These are phyloP conservation scores for Psammodynastes pulverulentus DNA, from an alignment of 2,113 vertebrate genomes.

Conservation along the genomic window DNA sequence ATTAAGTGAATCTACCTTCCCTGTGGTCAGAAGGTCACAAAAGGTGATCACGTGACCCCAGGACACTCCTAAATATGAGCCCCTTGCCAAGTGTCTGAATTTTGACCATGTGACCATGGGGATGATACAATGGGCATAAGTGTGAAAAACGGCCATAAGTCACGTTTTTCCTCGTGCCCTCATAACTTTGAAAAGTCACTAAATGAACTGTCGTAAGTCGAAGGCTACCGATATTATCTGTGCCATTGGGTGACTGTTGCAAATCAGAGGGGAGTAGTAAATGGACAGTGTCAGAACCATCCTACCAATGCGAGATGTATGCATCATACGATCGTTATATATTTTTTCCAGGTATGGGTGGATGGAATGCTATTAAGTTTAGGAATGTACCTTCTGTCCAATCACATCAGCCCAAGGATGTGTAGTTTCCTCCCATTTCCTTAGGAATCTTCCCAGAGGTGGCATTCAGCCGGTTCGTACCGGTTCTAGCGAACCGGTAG, in stretches of 20 bases:
- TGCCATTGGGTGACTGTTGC: constrained; percentile 27
- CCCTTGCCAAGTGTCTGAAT: neutral
- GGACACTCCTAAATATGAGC: neutral
- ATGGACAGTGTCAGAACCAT: neutral
- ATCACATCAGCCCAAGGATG: neutral
- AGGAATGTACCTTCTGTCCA: neutral
- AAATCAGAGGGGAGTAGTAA: constrained; percentile 1
- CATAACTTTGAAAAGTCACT: neutral
- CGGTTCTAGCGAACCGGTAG: no score
- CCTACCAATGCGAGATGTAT: neutral
- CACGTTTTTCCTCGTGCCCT: neutral
- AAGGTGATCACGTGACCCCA: accelerated
- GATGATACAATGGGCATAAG: neutral
- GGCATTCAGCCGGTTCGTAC: no score
- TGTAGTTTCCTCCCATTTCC: no score
- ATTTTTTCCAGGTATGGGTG: neutral
- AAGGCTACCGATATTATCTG: neutral
- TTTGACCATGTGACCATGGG: neutral
- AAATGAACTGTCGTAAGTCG: neutral
- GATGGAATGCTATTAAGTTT: constrained; percentile 12
- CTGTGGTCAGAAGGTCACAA: neutral
- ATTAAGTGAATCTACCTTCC: neutral
- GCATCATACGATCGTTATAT: neutral
- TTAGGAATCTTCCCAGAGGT: no score
- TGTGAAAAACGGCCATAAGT: neutral